phyloP scores from a whole-genome alignment of 2,113 vertebrate species.

The Toxostoma redivivum region DNA sequence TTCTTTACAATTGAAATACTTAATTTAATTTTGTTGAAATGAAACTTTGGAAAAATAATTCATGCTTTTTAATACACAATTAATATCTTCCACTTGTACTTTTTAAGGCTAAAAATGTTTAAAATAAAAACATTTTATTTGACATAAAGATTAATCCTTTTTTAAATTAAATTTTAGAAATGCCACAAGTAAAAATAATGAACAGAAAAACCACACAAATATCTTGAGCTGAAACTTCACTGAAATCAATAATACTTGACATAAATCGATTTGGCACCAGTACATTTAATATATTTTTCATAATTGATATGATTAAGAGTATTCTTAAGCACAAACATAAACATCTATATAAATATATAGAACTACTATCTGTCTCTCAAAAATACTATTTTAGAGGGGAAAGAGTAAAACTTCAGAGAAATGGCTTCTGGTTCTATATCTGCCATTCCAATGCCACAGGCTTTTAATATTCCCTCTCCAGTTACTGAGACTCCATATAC shows the following conservation, averaged over 20 bases:
- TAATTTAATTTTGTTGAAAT: neutral
- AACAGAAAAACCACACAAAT: neutral
- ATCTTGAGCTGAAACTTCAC: neutral
- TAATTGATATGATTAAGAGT: neutral
- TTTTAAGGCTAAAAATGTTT: neutral
- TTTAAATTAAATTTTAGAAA: neutral
- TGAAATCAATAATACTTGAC: neutral
- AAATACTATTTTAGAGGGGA: neutral
- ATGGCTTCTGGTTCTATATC: neutral
- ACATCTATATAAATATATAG: neutral
- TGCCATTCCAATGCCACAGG: neutral
- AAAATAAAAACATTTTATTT: neutral
- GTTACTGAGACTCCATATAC: neutral
- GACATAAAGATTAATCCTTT: neutral
- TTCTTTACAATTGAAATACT: neutral
- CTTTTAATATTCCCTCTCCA: neutral
- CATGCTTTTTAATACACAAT: neutral
- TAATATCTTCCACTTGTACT: neutral
- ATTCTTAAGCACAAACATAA: neutral
- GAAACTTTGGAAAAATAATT: neutral
- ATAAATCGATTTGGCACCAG: neutral
- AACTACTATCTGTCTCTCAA: neutral
- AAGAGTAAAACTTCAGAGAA: neutral
- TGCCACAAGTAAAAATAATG: neutral
- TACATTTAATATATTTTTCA: neutral